Evolutionary conservation across 2,888 invertebrate genomes (phyloP).

Genomic region (Oligia fasciuncula): DNA sequence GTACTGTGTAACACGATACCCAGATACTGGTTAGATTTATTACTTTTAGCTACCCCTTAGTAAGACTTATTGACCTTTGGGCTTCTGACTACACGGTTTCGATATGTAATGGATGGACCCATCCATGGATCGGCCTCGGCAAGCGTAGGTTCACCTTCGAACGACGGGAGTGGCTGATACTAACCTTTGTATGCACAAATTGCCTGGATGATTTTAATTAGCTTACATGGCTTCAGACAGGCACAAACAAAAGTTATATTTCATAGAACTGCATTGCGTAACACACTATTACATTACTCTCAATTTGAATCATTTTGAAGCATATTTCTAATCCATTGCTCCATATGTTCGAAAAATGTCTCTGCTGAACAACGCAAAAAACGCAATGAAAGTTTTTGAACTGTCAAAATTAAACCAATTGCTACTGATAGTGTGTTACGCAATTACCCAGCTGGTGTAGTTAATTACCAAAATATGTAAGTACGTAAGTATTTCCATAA

Average conservation of each 20-base stretch:
- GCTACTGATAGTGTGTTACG: too few relatives aligned
- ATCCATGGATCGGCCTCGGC: not conserved
- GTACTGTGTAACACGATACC: not conserved
- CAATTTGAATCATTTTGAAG: too few relatives aligned
- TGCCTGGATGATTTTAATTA: constrained; percentile 23
- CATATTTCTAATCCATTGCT: too few relatives aligned
- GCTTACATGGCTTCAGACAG: constrained; percentile 12
- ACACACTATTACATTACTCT: too few relatives aligned
- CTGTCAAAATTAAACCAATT: too few relatives aligned
- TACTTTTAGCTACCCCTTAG: not conserved
- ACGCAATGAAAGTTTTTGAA: too few relatives aligned
- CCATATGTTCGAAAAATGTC: too few relatives aligned
- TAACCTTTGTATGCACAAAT: not conserved
- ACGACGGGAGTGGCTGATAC: not conserved
- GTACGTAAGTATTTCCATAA: not conserved
- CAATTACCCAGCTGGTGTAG: not conserved
- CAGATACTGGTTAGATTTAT: not conserved
- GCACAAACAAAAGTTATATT: not conserved
- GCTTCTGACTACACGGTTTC: not conserved
- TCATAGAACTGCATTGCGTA: not conserved
- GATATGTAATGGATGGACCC: not conserved
- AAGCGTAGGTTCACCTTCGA: not conserved
- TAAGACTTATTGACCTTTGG: not conserved
- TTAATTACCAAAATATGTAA: not conserved
- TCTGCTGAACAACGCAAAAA: too few relatives aligned